These are phyloP conservation scores for Pegoplata infirma DNA, from an alignment of 2,888 invertebrate genomes.

Conservation along the genomic window DNA sequence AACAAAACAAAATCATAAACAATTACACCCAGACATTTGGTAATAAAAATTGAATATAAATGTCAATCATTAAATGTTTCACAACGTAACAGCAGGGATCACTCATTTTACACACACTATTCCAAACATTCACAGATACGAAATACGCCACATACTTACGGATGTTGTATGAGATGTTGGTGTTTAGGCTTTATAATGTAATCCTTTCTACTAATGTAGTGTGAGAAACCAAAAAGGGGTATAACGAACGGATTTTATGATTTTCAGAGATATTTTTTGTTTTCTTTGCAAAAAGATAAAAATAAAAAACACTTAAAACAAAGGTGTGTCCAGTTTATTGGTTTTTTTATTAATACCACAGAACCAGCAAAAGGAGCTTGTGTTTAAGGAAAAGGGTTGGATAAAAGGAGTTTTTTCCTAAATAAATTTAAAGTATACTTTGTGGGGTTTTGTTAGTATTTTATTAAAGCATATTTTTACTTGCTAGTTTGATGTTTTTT, in stretches of 20 bases:
- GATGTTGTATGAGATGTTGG: conserved; percentile 39
- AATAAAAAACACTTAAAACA: not conserved
- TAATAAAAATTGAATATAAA: conserved; percentile 60
- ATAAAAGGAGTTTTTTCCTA: not conserved
- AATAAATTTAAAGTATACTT: not conserved
- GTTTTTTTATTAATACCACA: conserved; percentile 24
- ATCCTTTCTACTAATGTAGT: conserved; percentile 22
- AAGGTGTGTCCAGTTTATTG: conserved; percentile 58
- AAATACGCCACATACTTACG: conserved; percentile 33
- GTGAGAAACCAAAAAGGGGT: conserved; percentile 31
- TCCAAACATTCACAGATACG: conserved; percentile 29
- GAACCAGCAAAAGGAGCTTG: not conserved
- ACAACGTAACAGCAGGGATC: conserved; percentile 58
- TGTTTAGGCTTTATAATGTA: conserved; percentile 52
- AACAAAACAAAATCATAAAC: conserved; percentile 37
- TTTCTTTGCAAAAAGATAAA: conserved; percentile 13
- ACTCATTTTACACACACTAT: conserved; percentile 48
- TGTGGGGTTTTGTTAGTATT: not conserved
- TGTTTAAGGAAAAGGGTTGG: not conserved
- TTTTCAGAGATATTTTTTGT: conserved; percentile 6
- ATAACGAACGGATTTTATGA: conserved; percentile 26
- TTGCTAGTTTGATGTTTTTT: too few species aligned
- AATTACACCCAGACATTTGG: conserved; percentile 61
- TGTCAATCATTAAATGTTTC: conserved; percentile 56
- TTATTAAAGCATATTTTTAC: not conserved